Base-by-base conservation (phyloP, 2,797 vertebrate genomes). In the Rhodeus uyekii region DNA sequence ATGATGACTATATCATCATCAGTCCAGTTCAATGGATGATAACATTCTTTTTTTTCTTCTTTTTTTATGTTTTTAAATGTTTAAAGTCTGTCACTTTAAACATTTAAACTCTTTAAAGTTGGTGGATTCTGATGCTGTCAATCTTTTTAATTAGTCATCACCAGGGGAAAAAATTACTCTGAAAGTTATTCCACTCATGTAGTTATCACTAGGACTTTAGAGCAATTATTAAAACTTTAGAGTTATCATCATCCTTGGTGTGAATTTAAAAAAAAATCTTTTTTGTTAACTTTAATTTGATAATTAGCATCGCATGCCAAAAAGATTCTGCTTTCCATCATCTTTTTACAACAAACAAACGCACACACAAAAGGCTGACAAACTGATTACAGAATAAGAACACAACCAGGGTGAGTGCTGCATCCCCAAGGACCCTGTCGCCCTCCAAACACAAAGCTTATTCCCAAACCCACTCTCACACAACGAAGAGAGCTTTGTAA, bases 401-500 rank as follows among this genome's bases (percentile, higher is more conserved):
- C 65, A 82, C 60, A 68, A 58, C 61, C 74, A 83, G 83, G 74
- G 65, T 84, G 78, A 65, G 69, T 75, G 81, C 60, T 4, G 22
- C 48, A 46, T 88, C 85, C 58, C 68, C 29, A 69, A 87, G 88
- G 84, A 80, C 83, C 53, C 61, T 71, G 76, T 39, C 27, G 16
- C 72, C 69, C 76, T 86, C 65, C 53, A 83, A 85, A 86, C 75
- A 89, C 80, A 87, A 86, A 69, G 77, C 86, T 85, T 85, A 87
- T 88, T 89, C 77, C 87, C 85, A 80, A 81, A 60, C 63, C 84
- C 86, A 86, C 83, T 82, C 78, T 55, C 50, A 67, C 75, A 86
- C 80, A 88, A 86, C 80, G 85, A 87, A 83, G 63, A 86, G 82
- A 84, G 80, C 82, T 81, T 86, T 87, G 87, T 91, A 89, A 93